Conservation (phyloP, 35 echinoderm and acorn worm species). For the Patiria miniata region DNA sequence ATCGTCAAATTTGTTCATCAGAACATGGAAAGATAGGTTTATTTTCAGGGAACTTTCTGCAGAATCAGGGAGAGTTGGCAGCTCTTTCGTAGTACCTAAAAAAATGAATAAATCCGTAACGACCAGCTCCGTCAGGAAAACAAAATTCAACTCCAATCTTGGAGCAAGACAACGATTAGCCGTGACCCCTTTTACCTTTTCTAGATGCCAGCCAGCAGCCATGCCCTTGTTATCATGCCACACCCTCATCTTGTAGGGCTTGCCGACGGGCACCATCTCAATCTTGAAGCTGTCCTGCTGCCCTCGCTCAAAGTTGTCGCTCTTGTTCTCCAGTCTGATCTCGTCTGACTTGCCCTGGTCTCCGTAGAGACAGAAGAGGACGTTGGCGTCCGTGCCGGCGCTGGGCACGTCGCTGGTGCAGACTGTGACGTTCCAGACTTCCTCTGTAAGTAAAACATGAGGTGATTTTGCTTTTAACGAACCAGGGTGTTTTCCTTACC, state of each 20-base stretch:
- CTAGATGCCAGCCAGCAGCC: slow-evolving; percentile 89
- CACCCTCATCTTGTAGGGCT: slow-evolving; percentile 93
- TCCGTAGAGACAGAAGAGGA: slow-evolving; percentile 96
- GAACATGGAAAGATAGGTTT: too few relatives aligned
- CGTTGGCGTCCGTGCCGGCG: slow-evolving; percentile 89
- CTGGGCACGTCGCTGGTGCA: slow-evolving; percentile 76
- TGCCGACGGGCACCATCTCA: slow-evolving; percentile 83
- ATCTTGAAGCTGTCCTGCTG: slow-evolving; percentile 88
- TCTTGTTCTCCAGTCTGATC: slow-evolving; percentile 77
- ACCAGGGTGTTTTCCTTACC: too few relatives aligned
- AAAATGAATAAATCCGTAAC: too few relatives aligned
- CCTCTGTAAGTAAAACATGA: slow-evolving; percentile 30
- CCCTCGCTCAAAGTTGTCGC: slow-evolving; percentile 87
- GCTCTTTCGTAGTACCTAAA: too few relatives aligned
- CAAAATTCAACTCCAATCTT: too few relatives aligned
- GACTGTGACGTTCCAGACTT: slow-evolving; percentile 84
- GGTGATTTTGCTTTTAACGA: background rate
- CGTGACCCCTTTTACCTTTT: slow-evolving; percentile 73
- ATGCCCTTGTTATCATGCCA: slow-evolving; percentile 92
- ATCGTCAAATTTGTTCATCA: too few relatives aligned
- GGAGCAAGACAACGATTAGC: too few relatives aligned
- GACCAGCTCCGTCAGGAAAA: too few relatives aligned
- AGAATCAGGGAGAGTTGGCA: too few relatives aligned
- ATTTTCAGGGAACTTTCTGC: too few relatives aligned
- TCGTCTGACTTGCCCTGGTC: slow-evolving; percentile 95